Percentiles rank a stretch among this genome's conserved stretches.
phyloP scores from a whole-genome alignment of 2,797 vertebrate genomes.

The Hippopotamyrus pictus region DNA sequence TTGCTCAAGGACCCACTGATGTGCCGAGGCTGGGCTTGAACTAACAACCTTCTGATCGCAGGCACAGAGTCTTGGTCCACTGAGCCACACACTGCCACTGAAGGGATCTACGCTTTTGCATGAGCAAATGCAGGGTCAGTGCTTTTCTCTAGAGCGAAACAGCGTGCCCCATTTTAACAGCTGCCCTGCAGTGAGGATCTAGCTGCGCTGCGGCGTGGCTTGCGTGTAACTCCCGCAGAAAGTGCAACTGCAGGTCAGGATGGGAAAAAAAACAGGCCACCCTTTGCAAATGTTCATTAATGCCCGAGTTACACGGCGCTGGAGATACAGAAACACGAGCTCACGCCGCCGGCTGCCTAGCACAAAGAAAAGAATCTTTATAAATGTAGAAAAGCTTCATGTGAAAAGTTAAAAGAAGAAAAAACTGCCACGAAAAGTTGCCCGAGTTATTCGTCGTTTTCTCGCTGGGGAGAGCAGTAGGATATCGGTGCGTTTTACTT shows the following conservation, averaged over 20 bases:
- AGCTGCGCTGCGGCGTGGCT: background rate
- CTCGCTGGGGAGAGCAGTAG: background rate
- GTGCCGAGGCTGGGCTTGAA: background rate
- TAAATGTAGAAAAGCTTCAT: background rate
- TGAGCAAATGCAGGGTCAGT: background rate
- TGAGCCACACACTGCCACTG: background rate
- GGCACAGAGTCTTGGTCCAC: background rate
- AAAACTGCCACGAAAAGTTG: background rate
- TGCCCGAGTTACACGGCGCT: background rate
- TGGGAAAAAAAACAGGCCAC: background rate
- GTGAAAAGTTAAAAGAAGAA: background rate
- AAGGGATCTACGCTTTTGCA: background rate
- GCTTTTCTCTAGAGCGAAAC: background rate
- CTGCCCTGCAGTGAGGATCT: background rate
- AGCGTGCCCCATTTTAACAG: background rate
- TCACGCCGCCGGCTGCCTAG: background rate
- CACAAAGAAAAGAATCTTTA: background rate
- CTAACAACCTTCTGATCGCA: background rate
- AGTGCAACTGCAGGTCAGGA: background rate
- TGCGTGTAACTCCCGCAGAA: background rate
- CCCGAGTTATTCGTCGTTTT: background rate
- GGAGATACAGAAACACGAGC: background rate
- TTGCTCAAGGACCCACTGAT: background rate
- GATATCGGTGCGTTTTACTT: background rate
- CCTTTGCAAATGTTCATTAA: background rate